phyloP scores from a whole-genome alignment of 1,140 invertebrate species.

The Thrips palmi region DNA sequence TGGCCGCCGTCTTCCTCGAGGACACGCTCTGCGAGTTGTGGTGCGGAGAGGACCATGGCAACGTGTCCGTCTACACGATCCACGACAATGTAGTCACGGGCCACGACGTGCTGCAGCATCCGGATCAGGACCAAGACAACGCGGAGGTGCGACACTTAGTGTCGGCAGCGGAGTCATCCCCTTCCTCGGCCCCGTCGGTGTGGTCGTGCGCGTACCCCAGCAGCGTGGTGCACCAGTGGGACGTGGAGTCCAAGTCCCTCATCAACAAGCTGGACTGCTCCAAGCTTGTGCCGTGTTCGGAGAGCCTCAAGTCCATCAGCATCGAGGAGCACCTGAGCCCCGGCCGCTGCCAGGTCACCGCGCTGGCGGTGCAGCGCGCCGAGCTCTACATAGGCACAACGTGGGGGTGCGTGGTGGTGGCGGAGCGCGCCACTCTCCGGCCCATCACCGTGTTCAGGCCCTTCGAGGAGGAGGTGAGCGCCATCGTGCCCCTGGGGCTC shows the following conservation, averaged over 20 bases:
- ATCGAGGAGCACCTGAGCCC: constrained; percentile 73
- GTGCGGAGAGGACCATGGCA: constrained; percentile 57
- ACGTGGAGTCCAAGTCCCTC: constrained; percentile 38
- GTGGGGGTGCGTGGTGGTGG: constrained; percentile 80
- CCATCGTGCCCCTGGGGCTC: constrained; percentile 15
- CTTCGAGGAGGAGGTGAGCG: constrained; percentile 60
- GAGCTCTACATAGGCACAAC: constrained; percentile 76
- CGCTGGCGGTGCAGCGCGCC: constrained; percentile 45
- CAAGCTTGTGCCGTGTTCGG: constrained; percentile 77
- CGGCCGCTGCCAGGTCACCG: constrained; percentile 65
- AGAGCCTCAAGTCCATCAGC: constrained; percentile 77
- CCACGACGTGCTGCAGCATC: constrained; percentile 39
- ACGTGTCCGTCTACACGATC: constrained; percentile 46
- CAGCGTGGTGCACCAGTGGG: constrained; percentile 74
- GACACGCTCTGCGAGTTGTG: constrained; percentile 41
- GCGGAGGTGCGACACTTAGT: constrained; percentile 41
- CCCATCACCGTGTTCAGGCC: constrained; percentile 81
- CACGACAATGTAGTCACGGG: constrained; percentile 35
- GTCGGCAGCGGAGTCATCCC: too few species aligned
- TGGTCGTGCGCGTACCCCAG: constrained; percentile 62
- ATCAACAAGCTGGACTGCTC: constrained; percentile 76
- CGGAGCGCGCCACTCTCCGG: constrained; percentile 54
- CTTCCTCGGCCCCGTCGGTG: constrained; percentile 29
- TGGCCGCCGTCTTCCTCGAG: constrained; percentile 29
- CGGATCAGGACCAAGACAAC: constrained; percentile 31